Evolutionary conservation across 2,888 invertebrate genomes (phyloP), one percentile per base, ranked within the genome.

Genomic region (Drosophila fulvimacula): DNA sequence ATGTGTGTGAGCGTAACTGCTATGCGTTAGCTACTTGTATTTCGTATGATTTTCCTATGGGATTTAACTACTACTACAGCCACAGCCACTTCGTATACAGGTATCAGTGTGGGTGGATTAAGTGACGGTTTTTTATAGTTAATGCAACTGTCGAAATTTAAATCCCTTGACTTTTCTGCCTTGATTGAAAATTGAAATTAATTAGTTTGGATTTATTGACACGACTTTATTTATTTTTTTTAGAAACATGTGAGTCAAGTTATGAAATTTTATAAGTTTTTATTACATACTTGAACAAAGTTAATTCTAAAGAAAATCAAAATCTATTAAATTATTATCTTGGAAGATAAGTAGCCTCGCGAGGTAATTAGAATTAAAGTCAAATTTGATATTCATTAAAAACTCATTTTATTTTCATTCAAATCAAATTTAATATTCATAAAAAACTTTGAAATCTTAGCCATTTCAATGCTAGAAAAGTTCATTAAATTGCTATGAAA

Each of bases 181-280:
- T 46, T 69, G 76, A 74, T 66, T 69, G 65, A 58, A 76, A 51
- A 57, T 69, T 59, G 32, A 32, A 59, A 49, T 56, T 59, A 78
- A 63, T 76, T 65, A 63, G 10, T 38, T 24, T 19, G n/a, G 52
- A 62, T 49, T 42, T 60, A 49, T 60, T 69, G 52, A 48, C 32
- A 52, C 11, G 39, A n/a, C 9, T 15, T 41, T 39, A 19, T 10
- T 19, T 19, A 13, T 38, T n/a, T 30, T 41, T 10, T n/a, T n/a
- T n/a, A n/a, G n/a, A n/a, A n/a, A 27, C 2, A 24, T 44, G 24
- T 9, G 27, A 27, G 27, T n/a, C 10, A n/a, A 46, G 10, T 44
- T 27, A 1, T 42, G 15, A 42, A 42, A 42, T 42, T 15, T 3
- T 3, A 21, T 15, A 7, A 21, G 13, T 7, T n/a, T 38, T 38